Evolutionary conservation across 2,113 vertebrate genomes (phyloP).

Genomic region (Rattus norvegicus): DNA sequence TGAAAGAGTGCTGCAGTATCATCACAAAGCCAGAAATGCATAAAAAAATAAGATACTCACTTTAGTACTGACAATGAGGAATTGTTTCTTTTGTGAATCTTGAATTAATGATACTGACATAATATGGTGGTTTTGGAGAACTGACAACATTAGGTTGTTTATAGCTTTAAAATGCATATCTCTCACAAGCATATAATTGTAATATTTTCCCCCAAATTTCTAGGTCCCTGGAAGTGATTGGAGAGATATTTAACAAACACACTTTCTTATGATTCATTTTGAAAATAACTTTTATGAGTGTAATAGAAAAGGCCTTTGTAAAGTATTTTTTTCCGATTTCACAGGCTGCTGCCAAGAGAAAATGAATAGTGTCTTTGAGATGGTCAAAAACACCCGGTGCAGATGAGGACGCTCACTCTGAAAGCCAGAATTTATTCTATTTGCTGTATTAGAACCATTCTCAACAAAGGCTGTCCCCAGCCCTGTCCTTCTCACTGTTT

Average conservation of each 20-base stretch:
- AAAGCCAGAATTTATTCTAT: conserved; percentile 65
- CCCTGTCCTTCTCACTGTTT: background rate
- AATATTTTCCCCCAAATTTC: conserved; percentile 18
- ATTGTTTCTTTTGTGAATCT: background rate
- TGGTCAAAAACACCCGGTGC: conserved; percentile 65
- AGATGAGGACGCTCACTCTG: conserved; percentile 54
- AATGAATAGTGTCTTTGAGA: conserved; percentile 78
- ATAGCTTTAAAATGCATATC: conserved; percentile 24
- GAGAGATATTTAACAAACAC: conserved; percentile 31
- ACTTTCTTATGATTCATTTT: conserved; percentile 56
- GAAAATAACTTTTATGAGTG: conserved; percentile 68
- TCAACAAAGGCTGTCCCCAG: conserved; percentile 58
- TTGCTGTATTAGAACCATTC: conserved; percentile 63
- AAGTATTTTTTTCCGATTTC: background rate
- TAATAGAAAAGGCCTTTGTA: conserved; percentile 65
- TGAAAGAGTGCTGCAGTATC: background rate
- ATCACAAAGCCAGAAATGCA: background rate
- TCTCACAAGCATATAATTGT: background rate
- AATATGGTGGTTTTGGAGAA: background rate
- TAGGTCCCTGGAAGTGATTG: background rate
- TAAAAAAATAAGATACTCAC: background rate
- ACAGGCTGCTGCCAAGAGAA: conserved; percentile 68
- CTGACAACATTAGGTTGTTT: background rate
- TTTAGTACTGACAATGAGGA: background rate
- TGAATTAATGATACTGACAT: background rate